A percentile compares a stretch with the other conserved stretches of the same genome.
Evolutionary conservation across 2,797 vertebrate genomes (phyloP).

Genomic region (Poecilia gillii): DNA sequence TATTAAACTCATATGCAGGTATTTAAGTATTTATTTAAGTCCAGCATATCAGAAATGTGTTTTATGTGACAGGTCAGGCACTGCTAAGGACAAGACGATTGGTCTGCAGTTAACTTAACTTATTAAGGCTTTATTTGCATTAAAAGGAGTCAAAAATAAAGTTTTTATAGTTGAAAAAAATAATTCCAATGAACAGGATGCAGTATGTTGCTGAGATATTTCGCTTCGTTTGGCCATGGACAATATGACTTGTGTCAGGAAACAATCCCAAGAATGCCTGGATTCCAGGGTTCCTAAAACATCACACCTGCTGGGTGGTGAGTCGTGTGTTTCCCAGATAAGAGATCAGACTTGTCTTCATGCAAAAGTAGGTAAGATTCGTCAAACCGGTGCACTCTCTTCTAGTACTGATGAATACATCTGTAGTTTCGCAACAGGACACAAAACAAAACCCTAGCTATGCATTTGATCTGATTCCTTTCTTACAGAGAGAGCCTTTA

Average conservation of each 20-base stretch:
- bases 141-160: not conserved
- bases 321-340: not conserved
- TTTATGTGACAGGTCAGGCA: not conserved
- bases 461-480: not conserved
- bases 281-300: not conserved
- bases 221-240: not conserved
- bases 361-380: not conserved
- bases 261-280: not conserved
- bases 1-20: not conserved
- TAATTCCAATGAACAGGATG: not conserved
- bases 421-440: not conserved
- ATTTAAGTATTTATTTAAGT: not conserved
- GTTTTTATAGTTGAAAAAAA: not conserved
- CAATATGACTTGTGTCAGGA: not conserved
- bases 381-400: not conserved
- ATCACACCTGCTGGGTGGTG: not conserved
- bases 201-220: not conserved
- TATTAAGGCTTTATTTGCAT: not conserved
- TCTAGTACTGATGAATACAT: not conserved
- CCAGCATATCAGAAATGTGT: not conserved
- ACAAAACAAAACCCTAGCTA: not conserved
- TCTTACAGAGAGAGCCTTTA: not conserved
- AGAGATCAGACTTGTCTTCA: not conserved
- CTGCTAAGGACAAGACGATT: not conserved
- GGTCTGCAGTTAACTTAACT: not conserved